Percentiles rank a stretch among this genome's conserved stretches.
phyloP scores from a whole-genome alignment of 2,888 invertebrate genomes.

The Arrhopalites spinosus region DNA sequence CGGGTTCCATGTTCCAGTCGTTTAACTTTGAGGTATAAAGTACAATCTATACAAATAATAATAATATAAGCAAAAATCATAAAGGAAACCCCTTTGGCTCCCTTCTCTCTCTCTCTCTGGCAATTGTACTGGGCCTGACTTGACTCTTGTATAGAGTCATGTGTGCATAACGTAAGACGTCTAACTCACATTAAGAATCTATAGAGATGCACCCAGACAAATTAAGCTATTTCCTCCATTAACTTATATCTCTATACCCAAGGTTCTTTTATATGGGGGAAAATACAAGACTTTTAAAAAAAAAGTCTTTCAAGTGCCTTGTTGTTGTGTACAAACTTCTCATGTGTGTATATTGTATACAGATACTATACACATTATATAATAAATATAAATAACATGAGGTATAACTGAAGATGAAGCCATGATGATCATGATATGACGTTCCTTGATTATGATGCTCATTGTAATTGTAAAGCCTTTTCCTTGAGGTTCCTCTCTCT shows the following conservation, averaged over 20 bases:
- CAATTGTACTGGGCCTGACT: neutral
- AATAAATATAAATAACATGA: conserved; percentile 38
- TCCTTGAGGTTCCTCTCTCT: neutral
- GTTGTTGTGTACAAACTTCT: conserved; percentile 11
- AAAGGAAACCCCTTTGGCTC: neutral
- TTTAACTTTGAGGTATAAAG: neutral
- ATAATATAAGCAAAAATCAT: neutral
- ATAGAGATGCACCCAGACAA: neutral
- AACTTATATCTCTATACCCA: neutral
- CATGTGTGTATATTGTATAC: neutral
- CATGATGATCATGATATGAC: conserved; percentile 27
- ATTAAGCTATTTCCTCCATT: neutral
- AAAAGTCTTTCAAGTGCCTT: conserved; percentile 21
- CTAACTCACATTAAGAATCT: neutral
- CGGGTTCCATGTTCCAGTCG: conserved; percentile 3
- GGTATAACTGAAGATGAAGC: conserved; percentile 25
- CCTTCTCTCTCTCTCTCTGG: neutral
- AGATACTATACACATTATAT: neutral
- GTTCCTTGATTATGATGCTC: conserved; percentile 29
- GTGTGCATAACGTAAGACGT: neutral
- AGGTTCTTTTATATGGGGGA: neutral
- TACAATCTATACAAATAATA: neutral
- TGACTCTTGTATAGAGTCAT: neutral
- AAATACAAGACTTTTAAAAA: neutral
- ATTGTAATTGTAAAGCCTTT: neutral